Base-by-base conservation (phyloP, 2,888 invertebrate species). In the Synanthedon formicaeformis region DNA sequence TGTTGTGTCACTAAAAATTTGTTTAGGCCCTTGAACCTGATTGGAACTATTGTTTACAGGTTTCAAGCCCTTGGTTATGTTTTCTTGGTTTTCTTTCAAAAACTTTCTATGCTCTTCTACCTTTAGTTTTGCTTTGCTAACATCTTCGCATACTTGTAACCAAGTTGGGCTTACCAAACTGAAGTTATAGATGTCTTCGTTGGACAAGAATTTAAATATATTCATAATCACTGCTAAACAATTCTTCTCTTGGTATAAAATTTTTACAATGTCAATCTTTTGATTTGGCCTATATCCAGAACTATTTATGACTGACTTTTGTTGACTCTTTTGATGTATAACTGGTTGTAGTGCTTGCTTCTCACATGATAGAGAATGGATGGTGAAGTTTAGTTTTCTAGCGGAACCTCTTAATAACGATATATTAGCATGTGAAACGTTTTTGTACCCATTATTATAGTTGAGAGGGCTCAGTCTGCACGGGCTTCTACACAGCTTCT, bases 181-280 rank as follows among this genome's bases (percentile, higher is more conserved):
- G 56, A 88, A 80, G 60, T 76, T 86, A 53, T 66, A 71, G 53
- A 85, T 74, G 59, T 88, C 88, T 60, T 81, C 75, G 63, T 75
- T 72, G 45, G 73, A 73, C 41, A 88, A 62, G 55, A 77, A 78
- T 50, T 63, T 67, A 51, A 88, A 73, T 55, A 88, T 83, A 53
- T 73, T 76, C 63, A 71, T 66, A 53, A 86, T 63, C 18, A 80
- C 77, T 54, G 79, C 82, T 61, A 71, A 63, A 54, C 66, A 73
- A 60, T 67, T 58, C 55, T 67, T 55, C 52, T 62, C 58, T 48
- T 74, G 62, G 57, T 75, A 73, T 53, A 88, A 60, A 65, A 76
- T 73, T 58, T 71, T 72, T 50, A 88, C 67, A 51, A 88, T 78
- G 63, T 88, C 88, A 60, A 84, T 63, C 65, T 81, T 84, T 61